Conservation (phyloP, 2,113 vertebrate genomes). For the Semnornis frantzii region DNA sequence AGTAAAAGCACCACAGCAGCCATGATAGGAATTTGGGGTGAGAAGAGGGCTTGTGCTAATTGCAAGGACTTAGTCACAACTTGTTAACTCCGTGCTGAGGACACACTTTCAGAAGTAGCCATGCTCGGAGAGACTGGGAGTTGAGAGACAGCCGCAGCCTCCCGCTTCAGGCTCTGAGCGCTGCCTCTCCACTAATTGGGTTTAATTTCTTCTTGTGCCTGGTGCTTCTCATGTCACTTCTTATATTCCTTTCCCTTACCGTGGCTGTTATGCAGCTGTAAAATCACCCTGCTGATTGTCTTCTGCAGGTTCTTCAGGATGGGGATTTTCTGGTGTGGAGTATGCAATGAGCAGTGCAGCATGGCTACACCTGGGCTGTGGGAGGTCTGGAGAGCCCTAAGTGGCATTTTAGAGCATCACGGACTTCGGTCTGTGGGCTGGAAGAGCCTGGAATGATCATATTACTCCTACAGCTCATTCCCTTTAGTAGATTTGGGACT, state of each 20-base stretch:
- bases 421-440: neutral
- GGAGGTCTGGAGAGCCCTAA: neutral
- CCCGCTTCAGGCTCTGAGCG: neutral
- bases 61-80: constrained; percentile 3
- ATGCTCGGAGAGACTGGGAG: neutral
- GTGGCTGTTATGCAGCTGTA: neutral
- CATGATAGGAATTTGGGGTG: neutral
- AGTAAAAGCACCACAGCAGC: neutral
- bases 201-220: constrained; percentile 19
- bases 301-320: neutral
- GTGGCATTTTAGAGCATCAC: neutral
- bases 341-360: neutral
- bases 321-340: neutral
- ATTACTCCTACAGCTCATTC: neutral
- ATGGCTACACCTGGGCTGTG: neutral
- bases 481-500: neutral
- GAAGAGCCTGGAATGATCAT: neutral
- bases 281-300: neutral
- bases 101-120: neutral
- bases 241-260: neutral
- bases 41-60: neutral
- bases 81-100: neutral
- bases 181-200: neutral
- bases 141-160: neutral
- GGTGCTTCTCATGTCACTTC: neutral